phyloP scores from a whole-genome alignment of 2,888 invertebrate genomes.

The Agrotis segetum region DNA sequence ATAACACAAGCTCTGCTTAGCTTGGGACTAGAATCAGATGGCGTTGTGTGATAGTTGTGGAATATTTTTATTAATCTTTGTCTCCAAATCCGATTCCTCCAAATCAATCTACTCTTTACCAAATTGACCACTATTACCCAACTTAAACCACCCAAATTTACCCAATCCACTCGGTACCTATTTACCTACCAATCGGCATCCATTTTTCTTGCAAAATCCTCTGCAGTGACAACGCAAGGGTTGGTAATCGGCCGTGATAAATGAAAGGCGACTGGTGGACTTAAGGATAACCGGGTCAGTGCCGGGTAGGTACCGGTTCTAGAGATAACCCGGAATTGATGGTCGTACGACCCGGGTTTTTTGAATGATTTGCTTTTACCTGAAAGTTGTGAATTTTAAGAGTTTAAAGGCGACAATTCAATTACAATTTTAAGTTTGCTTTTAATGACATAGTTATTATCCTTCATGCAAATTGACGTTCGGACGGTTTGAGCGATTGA shows the following conservation, averaged over 20 bases:
- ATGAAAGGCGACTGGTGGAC: slow-evolving; percentile 81
- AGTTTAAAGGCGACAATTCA: no score
- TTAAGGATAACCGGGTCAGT: slow-evolving; percentile 83
- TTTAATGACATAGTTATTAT: no score
- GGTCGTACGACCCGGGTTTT: slow-evolving; percentile 61
- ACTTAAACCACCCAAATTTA: slow-evolving; percentile 18
- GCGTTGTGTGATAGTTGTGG: no score
- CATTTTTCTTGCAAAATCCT: slow-evolving; percentile 85
- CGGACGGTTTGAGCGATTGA: no score
- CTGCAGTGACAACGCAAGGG: slow-evolving; percentile 79
- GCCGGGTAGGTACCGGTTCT: slow-evolving; percentile 55
- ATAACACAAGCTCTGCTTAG: no score
- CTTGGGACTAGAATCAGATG: no score
- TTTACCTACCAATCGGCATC: slow-evolving; percentile 70
- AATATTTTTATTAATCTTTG: no score
- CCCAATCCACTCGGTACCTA: slow-evolving; percentile 39
- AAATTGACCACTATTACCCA: slow-evolving; percentile 2
- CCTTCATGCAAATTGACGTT: no score
- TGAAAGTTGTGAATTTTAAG: neutral
- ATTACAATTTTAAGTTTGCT: no score
- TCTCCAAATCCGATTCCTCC: no score
- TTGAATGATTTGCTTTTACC: neutral
- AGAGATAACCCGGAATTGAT: slow-evolving; percentile 82
- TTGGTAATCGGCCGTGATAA: slow-evolving; percentile 86
- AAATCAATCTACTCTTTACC: neutral